phyloP scores from a whole-genome alignment of 2,888 invertebrate species.

The Lasioglossum morio region DNA sequence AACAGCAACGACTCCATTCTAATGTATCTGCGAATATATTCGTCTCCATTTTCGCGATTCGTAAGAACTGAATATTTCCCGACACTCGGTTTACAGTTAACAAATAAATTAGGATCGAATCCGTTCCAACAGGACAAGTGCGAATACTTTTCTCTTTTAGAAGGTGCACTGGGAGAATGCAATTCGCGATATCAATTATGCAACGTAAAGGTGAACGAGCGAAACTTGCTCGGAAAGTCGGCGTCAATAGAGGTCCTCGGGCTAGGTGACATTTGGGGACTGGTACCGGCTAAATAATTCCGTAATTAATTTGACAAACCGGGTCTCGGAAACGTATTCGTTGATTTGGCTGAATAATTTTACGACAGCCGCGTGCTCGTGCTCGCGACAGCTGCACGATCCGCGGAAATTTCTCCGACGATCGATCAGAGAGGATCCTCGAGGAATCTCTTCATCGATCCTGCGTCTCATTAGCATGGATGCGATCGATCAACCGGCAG shows the following conservation, averaged over 20 bases:
- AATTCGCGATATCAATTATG: conserved; percentile 48
- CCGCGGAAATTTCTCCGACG: not conserved
- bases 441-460: not conserved
- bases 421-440: not conserved
- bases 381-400: not conserved
- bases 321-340: not conserved
- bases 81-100: not conserved
- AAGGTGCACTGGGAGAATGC: not conserved
- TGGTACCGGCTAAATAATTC: not conserved
- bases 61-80: not conserved
- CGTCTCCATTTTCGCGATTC: not conserved
- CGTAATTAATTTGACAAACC: not conserved
- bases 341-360: not conserved
- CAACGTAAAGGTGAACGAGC: conserved; percentile 11
- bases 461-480: not conserved
- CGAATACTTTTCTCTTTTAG: not conserved
- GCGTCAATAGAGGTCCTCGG: not conserved
- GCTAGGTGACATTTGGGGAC: not conserved
- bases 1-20: not conserved
- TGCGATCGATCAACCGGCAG: not conserved
- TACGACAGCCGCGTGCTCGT: not conserved
- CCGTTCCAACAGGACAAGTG: not conserved
- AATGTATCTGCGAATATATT: not conserved
- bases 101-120: not conserved
- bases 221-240: conserved; percentile 35